Percentiles rank a stretch among this genome's conserved stretches.
Conservation (phyloP, 1,140 invertebrate genomes). For the Vollenhovia emeryi region DNA sequence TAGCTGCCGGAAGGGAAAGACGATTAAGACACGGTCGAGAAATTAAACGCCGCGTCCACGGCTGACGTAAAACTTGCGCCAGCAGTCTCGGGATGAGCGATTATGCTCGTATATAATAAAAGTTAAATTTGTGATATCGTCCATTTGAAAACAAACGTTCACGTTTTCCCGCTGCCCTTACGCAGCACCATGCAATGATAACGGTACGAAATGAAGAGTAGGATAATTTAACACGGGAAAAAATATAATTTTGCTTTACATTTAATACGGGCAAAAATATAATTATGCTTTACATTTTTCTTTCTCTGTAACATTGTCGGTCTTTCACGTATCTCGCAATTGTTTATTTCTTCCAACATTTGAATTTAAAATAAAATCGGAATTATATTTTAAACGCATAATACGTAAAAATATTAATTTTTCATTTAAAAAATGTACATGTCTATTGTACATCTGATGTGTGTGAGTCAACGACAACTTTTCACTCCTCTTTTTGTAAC, state of each 20-base stretch:
- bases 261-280: neutral
- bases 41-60: constrained; percentile 47
- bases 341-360: neutral
- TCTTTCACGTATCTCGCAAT: neutral
- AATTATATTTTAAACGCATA: neutral
- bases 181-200: neutral
- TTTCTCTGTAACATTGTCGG: neutral
- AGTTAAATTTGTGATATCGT: constrained; percentile 20
- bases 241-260: neutral
- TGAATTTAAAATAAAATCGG: neutral
- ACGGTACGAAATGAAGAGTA: neutral
- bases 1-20: constrained; percentile 41
- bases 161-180: neutral
- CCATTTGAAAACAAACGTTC: neutral
- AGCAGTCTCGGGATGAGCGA: neutral
- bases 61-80: constrained; percentile 29
- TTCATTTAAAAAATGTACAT: neutral
- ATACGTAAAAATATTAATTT: neutral
- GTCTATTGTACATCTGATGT: too few species aligned
- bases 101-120: constrained; percentile 9
- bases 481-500: too few species aligned
- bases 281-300: neutral
- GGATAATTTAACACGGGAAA: neutral
- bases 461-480: too few species aligned
- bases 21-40: constrained; percentile 56